These are phyloP conservation scores for Cryptus viduatorius DNA, from an alignment of 2,888 invertebrate species.

Conservation along the genomic window DNA sequence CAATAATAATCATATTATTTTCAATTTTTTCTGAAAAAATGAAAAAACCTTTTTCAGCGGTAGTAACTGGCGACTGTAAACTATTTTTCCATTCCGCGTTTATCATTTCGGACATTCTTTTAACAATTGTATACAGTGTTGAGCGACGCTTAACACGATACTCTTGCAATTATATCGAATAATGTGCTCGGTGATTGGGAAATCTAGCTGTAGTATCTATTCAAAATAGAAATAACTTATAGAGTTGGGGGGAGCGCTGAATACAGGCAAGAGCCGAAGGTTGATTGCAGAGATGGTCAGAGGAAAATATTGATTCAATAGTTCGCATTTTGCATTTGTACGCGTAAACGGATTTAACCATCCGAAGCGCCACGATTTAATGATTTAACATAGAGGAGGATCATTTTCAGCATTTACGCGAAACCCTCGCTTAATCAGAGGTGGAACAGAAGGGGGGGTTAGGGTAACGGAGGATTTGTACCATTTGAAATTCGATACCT, in stretches of 20 bases:
- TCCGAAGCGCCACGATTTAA: conserved; percentile 35
- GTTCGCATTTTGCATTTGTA: conserved; percentile 26
- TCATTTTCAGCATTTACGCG: conserved; percentile 51
- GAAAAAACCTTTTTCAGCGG: no score
- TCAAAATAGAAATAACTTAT: not conserved
- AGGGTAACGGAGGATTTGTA: conserved; percentile 60
- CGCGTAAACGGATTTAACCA: not conserved
- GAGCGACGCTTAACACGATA: no score
- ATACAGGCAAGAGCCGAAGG: not conserved
- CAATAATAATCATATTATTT: not conserved
- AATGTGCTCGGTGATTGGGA: not conserved
- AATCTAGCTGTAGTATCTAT: not conserved
- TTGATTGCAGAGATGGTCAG: not conserved
- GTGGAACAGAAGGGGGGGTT: conserved; percentile 1
- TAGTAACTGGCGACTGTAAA: no score
- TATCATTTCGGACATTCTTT: not conserved
- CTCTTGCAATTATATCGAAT: not conserved
- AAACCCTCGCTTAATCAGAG: conserved; percentile 67
- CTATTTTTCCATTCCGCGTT: not conserved
- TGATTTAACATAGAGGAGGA: conserved; percentile 44
- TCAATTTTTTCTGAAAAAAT: no score
- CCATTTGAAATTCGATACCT: conserved; percentile 70
- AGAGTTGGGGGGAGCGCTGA: no score
- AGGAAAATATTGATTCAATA: not conserved
- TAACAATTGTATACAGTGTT: not conserved